Conservation (phyloP, 2,888 invertebrate genomes). For the Tenthredo scrophulariae region DNA sequence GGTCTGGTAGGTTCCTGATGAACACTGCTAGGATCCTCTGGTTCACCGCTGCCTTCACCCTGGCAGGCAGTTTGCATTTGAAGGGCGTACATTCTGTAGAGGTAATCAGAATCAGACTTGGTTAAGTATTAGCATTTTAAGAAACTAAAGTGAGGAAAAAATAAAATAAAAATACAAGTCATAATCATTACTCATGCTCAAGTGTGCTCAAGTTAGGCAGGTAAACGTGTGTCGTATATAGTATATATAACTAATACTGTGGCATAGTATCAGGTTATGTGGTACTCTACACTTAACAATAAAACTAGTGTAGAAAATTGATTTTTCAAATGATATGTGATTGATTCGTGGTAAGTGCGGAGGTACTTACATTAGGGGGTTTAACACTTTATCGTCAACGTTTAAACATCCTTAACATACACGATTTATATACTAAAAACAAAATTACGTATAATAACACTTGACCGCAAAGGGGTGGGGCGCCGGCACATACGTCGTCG, state of each 20-base stretch:
- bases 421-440: background rate
- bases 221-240: background rate
- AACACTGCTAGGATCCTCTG: conserved; percentile 66
- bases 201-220: background rate
- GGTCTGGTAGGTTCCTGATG: conserved; percentile 72
- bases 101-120: background rate
- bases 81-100: conserved; percentile 71
- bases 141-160: background rate
- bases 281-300: background rate
- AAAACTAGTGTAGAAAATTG: background rate
- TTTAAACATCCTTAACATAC: conserved; percentile 58
- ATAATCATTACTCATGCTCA: background rate
- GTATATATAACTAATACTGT: background rate
- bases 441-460: conserved; percentile 41
- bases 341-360: background rate
- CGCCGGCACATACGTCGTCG: conserved; percentile 62
- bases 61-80: conserved; percentile 76
- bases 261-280: conserved; percentile 15
- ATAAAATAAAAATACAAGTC: background rate
- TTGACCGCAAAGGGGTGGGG: conserved; percentile 62
- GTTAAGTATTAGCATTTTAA: background rate
- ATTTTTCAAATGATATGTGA: background rate
- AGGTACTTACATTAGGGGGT: conserved; percentile 60
- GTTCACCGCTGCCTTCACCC: conserved; percentile 72
- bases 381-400: conserved; percentile 57